These are phyloP conservation scores for Tetragonula carbonaria DNA, from an alignment of 2,888 invertebrate species.

Conservation along the genomic window DNA sequence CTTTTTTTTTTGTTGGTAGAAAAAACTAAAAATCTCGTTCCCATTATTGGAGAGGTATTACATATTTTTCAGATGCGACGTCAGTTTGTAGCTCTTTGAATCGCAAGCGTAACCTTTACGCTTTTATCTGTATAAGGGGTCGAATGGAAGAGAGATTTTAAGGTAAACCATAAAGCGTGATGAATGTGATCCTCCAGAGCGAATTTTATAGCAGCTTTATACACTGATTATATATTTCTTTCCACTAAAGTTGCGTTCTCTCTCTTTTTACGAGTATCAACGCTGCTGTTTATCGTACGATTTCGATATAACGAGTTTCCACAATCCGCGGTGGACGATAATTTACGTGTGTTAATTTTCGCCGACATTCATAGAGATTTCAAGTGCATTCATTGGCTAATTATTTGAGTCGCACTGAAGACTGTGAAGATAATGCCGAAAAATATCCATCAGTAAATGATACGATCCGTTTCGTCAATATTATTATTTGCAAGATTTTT, in stretches of 20 bases:
- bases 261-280: background rate
- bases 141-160: background rate
- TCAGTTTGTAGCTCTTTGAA: background rate
- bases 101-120: background rate
- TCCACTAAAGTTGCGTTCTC: background rate
- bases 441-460: background rate
- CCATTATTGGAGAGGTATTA: background rate
- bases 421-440: background rate
- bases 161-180: background rate
- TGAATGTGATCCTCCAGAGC: background rate
- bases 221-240: background rate
- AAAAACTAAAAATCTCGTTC: background rate
- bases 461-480: background rate
- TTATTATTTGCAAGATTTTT: background rate
- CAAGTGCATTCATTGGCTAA: background rate
- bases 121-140: background rate
- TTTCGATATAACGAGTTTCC: background rate
- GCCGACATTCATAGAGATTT: background rate
- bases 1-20: background rate
- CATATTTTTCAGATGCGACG: background rate
- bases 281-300: background rate
- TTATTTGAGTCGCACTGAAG: background rate
- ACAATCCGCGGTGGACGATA: background rate
- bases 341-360: background rate
- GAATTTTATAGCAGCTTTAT: slow-evolving; percentile 2